Evolutionary conservation across 2,888 invertebrate genomes (phyloP), one percentile per base, ranked within the genome.

Genomic region (Nesidiocoris tenuis): DNA sequence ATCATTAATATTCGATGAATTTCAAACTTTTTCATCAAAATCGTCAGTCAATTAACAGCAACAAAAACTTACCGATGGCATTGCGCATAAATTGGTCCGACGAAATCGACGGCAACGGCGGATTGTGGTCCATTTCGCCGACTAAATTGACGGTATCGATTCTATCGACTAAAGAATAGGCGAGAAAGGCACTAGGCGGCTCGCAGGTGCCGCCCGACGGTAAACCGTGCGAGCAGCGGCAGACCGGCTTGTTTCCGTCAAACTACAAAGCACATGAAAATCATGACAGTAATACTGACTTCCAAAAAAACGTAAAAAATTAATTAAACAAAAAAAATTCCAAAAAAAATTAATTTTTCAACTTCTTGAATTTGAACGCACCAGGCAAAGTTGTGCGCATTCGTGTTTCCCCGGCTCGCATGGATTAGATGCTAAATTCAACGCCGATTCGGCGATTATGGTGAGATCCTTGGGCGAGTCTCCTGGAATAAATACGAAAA

Each of bases 61-160:
- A n/a, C n/a, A 39, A 39, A 39, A 39, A 16, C 65, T 65, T 56
- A n/a, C 93, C 94, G 81, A 95, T 94, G 7, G 93, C 94, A 85
- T 95, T 95, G 75, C 92, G 87, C 88, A 95, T 90, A 81, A 88
- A 84, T 2, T 90, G 89, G 78, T 88, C 85, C 82, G 91, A 89
- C 78, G 89, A 87, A 75, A 95, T 91, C 56, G 89, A 87, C 63
- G 90, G 88, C 80, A 90, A 89, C 0, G 95, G 95, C 54, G 92
- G 88, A 83, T 94, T 95, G 81, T 90, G 88, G 67, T 87, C 86
- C 21, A 82, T 81, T 77, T 90, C 90, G 82, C 91, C 90, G 23
- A 87, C 87, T 83, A 93, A 87, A 81, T 92, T 91, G 18, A 94
- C 88, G 80, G 91, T 93, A 82, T 94, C 94, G 77, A 96, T 91